phyloP scores from a whole-genome alignment of 2,797 vertebrate species.

The Orestias chungarensis region DNA sequence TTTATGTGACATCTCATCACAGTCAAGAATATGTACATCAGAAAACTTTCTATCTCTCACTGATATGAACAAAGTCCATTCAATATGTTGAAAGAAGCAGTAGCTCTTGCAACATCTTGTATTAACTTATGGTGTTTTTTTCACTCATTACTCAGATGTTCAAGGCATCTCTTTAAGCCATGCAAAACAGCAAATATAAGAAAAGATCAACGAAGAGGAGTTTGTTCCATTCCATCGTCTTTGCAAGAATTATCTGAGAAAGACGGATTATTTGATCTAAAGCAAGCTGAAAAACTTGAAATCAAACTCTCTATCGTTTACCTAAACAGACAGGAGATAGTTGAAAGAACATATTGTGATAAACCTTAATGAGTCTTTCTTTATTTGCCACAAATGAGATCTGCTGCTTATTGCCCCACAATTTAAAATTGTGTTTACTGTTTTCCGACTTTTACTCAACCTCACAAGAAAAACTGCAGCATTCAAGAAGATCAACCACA shows the following conservation, averaged over 20 bases:
- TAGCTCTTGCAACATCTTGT: slow-evolving; percentile 35
- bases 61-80: too few relatives aligned
- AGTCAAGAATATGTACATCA: not conserved
- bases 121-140: slow-evolving; percentile 38
- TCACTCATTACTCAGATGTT: slow-evolving; percentile 32
- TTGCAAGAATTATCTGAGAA: slow-evolving; percentile 26
- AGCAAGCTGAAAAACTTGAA: slow-evolving; percentile 32
- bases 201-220: slow-evolving; percentile 52
- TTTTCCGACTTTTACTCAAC: slow-evolving; percentile 6
- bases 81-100: too few relatives aligned
- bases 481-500: not conserved
- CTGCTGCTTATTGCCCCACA: slow-evolving; percentile 26
- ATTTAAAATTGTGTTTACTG: slow-evolving; percentile 35
- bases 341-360: slow-evolving; percentile 46
- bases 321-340: slow-evolving; percentile 56
- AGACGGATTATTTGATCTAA: slow-evolving; percentile 50
- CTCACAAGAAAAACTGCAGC: not conserved
- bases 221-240: slow-evolving; percentile 24
- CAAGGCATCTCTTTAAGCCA: slow-evolving; percentile 42
- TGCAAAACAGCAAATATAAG: slow-evolving; percentile 46
- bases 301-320: too few relatives aligned
- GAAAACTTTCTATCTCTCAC: slow-evolving; percentile 5
- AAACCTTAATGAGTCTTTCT: slow-evolving; percentile 41
- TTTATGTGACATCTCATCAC: not conserved
- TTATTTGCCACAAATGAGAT: slow-evolving; percentile 19